Base-by-base conservation (phyloP, 2,888 invertebrate species). In the Chrysolina haemoptera region DNA sequence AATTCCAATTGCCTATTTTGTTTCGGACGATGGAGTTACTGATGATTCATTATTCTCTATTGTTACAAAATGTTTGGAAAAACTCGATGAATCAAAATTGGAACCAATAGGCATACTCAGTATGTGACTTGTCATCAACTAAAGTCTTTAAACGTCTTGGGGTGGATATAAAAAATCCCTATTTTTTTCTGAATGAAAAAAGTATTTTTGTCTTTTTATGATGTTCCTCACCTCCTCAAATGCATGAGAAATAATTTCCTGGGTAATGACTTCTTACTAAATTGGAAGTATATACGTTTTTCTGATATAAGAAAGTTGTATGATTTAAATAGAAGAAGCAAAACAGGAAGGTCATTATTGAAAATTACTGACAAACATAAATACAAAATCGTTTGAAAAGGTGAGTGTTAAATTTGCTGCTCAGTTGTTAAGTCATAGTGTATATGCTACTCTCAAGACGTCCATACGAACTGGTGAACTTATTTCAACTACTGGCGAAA, bases 241-340 rank as follows among this genome's bases (percentile, higher is more conserved):
- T 50, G 50, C 50, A 50, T 50, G 1, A 64, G 64, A 43, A 64
- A 64, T 41, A 64, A 64, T 64, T 64, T 64, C 40, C 12, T 64
- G 12, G 14, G 41, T n/a, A 18, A 64, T 43, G 11, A 12, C 40
- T 64, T 43, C 10, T 11, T 64, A 10, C 16, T 43, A 8, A 27
- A 27, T 27, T 1, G 27, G 27, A 27, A 27, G 27, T 27, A 27
- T 20, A 18, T 64, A 43, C 8, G 46, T 16, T 64, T 64, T 46
- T 41, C 18, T 18, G n/a, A 50, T 18, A 16, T 50, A 6, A 50
- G 50, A 18, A 16, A 50, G n/a, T 12, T 50, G 9, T 50, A 50
- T 50, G 50, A 50, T 10, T n/a, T 18, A 14, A 18, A 18, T 50
- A 50, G 9, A 50, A 16, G 50, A n/a, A 50, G 18, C 50, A 50